Conservation (phyloP, 2,113 vertebrate species). For the Charina bottae region DNA sequence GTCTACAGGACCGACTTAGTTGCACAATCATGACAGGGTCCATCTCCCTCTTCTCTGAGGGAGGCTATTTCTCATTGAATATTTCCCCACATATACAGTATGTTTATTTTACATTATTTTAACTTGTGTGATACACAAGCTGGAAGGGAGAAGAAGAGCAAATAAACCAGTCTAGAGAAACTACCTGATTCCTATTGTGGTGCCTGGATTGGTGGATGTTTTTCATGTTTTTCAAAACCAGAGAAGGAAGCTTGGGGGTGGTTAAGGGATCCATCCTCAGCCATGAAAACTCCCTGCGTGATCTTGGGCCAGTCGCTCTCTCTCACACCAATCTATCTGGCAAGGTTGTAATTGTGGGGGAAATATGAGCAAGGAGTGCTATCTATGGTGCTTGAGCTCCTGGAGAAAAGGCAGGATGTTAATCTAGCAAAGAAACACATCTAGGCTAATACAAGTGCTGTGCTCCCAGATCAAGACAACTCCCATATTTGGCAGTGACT, state of each 20-base stretch:
- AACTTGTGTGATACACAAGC: background rate
- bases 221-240: background rate
- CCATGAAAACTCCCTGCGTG: background rate
- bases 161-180: background rate
- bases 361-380: background rate
- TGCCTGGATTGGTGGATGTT: background rate
- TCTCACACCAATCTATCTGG: background rate
- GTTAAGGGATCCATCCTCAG: background rate
- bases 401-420: background rate
- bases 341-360: background rate
- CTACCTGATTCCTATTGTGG: background rate
- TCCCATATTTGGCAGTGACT: background rate
- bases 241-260: background rate
- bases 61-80: background rate
- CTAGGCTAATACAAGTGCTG: background rate
- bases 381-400: background rate
- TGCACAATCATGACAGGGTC: background rate
- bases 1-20: background rate
- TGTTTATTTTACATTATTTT: background rate
- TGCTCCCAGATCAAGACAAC: background rate
- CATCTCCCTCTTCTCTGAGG: background rate
- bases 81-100: background rate
- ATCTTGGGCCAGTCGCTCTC: background rate
- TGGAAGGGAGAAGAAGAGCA: background rate
- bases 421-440: background rate